phyloP scores from a whole-genome alignment of 1,140 invertebrate species.

The Cryptotermes secundus region DNA sequence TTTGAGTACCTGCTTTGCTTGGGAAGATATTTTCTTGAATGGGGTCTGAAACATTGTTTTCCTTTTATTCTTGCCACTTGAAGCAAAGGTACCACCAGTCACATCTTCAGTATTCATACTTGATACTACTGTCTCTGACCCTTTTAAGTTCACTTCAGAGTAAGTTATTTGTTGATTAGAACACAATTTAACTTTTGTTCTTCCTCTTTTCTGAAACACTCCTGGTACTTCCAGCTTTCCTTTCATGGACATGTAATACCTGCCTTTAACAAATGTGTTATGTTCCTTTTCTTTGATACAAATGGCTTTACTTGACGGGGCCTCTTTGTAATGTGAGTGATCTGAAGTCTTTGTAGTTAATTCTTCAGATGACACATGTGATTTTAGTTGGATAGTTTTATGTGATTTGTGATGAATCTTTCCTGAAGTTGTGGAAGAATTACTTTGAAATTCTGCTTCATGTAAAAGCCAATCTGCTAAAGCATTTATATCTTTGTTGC shows the following conservation, averaged over 20 bases:
- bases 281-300: not conserved
- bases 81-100: not conserved
- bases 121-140: not conserved
- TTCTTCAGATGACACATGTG: not conserved
- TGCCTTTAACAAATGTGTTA: too few species aligned
- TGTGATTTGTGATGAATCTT: too few species aligned
- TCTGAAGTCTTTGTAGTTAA: not conserved
- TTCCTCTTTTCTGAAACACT: not conserved
- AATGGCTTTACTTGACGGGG: not conserved
- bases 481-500: too few species aligned
- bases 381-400: too few species aligned
- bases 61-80: not conserved
- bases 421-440: too few species aligned
- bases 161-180: not conserved
- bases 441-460: too few species aligned
- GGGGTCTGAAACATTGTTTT: not conserved
- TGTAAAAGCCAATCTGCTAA: too few species aligned
- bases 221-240: not conserved
- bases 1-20: not conserved
- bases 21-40: not conserved
- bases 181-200: not conserved
- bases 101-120: not conserved
- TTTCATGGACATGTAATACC: too few species aligned
- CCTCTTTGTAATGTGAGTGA: not conserved
- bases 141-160: not conserved